phyloP scores from a whole-genome alignment of 2,888 invertebrate genomes.

The Stegophylla sp. region DNA sequence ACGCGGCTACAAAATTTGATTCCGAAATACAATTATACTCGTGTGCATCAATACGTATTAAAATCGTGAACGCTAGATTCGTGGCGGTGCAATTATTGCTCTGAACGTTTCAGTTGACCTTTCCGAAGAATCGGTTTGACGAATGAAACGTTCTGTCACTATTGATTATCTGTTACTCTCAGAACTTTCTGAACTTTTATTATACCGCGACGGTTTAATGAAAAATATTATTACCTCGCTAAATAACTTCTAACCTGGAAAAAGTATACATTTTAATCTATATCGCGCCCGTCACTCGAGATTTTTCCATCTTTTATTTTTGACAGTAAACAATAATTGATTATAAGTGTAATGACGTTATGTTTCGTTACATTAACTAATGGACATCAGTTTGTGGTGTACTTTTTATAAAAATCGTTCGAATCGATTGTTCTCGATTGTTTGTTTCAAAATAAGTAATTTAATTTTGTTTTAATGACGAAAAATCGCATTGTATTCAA shows the following conservation, averaged over 20 bases:
- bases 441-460: no score
- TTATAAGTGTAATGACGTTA: neutral
- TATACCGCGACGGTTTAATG: neutral
- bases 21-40: slow-evolving; percentile 9
- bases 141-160: neutral
- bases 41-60: no score
- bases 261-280: no score
- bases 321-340: neutral
- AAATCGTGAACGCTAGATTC: no score
- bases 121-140: neutral
- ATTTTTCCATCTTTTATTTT: neutral
- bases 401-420: no score
- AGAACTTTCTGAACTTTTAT: slow-evolving; percentile 32
- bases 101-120: slow-evolving; percentile 27
- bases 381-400: no score
- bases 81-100: neutral
- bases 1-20: slow-evolving; percentile 28
- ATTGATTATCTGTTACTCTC: neutral
- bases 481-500: no score
- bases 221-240: neutral
- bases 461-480: no score
- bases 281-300: neutral
- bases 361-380: neutral
- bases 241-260: neutral
- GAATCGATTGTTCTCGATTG: no score